A percentile compares a stretch with the other conserved stretches of the same genome.
Conservation (phyloP, 2,888 invertebrate genomes). For the Scaptomyza reducta region DNA sequence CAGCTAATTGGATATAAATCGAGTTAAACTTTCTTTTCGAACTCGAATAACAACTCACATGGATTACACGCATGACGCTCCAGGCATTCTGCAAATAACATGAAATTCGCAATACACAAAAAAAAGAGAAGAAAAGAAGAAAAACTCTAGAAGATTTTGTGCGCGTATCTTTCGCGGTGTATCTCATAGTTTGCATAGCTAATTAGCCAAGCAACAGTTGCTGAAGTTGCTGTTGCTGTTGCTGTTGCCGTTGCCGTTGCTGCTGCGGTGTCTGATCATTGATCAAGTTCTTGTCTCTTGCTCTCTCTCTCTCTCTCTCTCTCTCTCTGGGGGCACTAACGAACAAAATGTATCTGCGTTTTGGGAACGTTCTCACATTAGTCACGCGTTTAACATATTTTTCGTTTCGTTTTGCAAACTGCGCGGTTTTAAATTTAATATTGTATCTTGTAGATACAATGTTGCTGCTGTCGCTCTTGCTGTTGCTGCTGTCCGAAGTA, state of each 20-base stretch:
- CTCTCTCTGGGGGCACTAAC: slow-evolving; percentile 51
- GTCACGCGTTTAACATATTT: slow-evolving; percentile 81
- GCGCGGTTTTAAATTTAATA: slow-evolving; percentile 74
- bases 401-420: slow-evolving; percentile 62
- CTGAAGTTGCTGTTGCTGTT: slow-evolving; percentile 14
- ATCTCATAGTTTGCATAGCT: slow-evolving; percentile 80
- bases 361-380: slow-evolving; percentile 77
- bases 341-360: slow-evolving; percentile 67
- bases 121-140: neutral
- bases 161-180: slow-evolving; percentile 69
- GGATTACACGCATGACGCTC: slow-evolving; percentile 74
- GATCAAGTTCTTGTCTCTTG: slow-evolving; percentile 47
- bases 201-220: slow-evolving; percentile 62
- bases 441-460: slow-evolving; percentile 65
- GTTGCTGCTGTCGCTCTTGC: neutral
- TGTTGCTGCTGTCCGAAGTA: slow-evolving; percentile 16
- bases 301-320: neutral
- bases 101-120: slow-evolving; percentile 29
- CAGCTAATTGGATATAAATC: slow-evolving; percentile 76
- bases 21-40: slow-evolving; percentile 72
- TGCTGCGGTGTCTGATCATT: slow-evolving; percentile 61
- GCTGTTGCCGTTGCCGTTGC: slow-evolving; percentile 16
- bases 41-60: slow-evolving; percentile 4
- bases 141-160: slow-evolving; percentile 50
- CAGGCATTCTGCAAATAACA: slow-evolving; percentile 59